phyloP scores from a whole-genome alignment of 1,140 invertebrate species.

The Sesamia nonagrioides region DNA sequence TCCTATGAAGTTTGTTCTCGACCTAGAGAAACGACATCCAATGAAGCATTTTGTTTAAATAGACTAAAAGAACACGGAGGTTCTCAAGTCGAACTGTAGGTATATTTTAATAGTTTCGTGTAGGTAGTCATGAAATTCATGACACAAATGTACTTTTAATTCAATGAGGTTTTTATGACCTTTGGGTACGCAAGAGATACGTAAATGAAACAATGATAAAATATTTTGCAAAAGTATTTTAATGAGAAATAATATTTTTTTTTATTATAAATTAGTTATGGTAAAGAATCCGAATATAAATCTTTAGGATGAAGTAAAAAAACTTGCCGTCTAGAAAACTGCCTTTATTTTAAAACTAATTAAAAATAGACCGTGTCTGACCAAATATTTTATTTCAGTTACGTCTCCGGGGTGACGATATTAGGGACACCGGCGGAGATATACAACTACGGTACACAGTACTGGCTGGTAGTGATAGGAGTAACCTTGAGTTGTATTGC shows the following conservation, averaged over 20 bases:
- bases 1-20: no score
- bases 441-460: conserved; percentile 95
- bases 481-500: conserved; percentile 90
- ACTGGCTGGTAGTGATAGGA: conserved; percentile 92
- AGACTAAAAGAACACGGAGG: no score
- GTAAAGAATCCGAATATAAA: no score
- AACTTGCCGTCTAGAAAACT: no score
- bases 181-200: background rate
- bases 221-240: background rate
- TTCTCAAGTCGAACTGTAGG: no score
- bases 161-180: background rate
- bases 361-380: background rate
- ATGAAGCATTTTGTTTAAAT: no score
- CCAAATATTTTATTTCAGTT: conserved; percentile 73
- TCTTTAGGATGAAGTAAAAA: no score
- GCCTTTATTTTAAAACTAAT: no score
- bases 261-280: no score
- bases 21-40: no score
- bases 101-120: background rate
- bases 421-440: conserved; percentile 96
- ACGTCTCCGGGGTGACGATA: conserved; percentile 96
- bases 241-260: no score
- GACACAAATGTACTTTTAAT: background rate
- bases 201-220: background rate
- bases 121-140: no score